Conservation (phyloP, 2,797 vertebrate genomes). For the Mallotus villosus region DNA sequence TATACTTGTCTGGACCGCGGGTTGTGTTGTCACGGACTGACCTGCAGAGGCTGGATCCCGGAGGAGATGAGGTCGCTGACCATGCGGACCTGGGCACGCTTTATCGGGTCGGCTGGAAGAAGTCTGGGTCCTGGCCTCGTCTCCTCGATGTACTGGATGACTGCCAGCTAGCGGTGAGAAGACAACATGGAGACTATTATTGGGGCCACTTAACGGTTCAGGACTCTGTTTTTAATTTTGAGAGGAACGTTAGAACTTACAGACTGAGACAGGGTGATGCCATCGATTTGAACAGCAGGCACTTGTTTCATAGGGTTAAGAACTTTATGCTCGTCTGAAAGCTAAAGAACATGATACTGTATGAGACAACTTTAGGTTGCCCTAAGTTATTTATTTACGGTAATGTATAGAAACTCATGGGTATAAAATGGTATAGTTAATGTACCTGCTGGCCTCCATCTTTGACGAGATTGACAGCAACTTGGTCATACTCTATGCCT, state of each 20-base stretch:
- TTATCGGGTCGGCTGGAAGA: slow-evolving; percentile 85
- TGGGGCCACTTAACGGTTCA: not conserved
- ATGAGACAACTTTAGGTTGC: not conserved
- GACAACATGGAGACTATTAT: not conserved
- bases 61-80: slow-evolving; percentile 86
- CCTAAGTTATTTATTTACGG: not conserved
- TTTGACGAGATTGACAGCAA: slow-evolving; percentile 85
- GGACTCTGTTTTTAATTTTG: not conserved
- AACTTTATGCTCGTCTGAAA: slow-evolving; percentile 78
- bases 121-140: slow-evolving; percentile 82
- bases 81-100: slow-evolving; percentile 87
- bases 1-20: not conserved
- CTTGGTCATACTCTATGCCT: slow-evolving; percentile 85
- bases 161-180: slow-evolving; percentile 81
- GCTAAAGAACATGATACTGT: slow-evolving; percentile 64
- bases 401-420: not conserved
- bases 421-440: not conserved
- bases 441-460: slow-evolving; percentile 93
- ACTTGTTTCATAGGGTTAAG: slow-evolving; percentile 97
- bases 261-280: slow-evolving; percentile 86
- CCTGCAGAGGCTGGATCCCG: slow-evolving; percentile 96
- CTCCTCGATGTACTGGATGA: slow-evolving; percentile 96
- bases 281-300: slow-evolving; percentile 90
- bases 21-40: slow-evolving; percentile 45
- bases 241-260: slow-evolving; percentile 76